These are phyloP conservation scores for Ferrisia virgata DNA, from an alignment of 2,888 invertebrate genomes.

Conservation along the genomic window DNA sequence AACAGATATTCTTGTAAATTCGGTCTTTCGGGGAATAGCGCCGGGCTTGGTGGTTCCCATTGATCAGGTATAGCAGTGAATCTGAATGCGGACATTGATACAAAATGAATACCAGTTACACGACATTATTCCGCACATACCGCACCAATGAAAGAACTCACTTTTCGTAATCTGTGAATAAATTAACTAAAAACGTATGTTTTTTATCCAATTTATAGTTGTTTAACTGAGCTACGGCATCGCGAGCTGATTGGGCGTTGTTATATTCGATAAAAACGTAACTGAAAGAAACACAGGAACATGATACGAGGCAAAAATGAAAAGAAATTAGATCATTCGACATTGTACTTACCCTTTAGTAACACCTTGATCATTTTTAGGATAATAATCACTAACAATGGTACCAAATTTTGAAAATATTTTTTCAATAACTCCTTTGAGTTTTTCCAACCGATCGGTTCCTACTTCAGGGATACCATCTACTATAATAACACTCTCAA, in stretches of 20 bases:
- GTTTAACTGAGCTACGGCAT: slow-evolving; percentile 83
- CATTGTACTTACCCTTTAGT: slow-evolving; percentile 79
- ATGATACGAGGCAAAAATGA: too few species aligned
- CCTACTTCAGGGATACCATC: slow-evolving; percentile 96
- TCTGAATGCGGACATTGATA: not conserved
- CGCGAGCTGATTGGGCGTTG: slow-evolving; percentile 76
- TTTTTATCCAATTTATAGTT: slow-evolving; percentile 93
- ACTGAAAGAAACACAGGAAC: too few species aligned
- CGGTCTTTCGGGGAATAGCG: slow-evolving; percentile 85
- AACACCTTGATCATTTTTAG: slow-evolving; percentile 73
- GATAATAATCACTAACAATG: slow-evolving; percentile 86
- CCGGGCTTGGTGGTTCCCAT: slow-evolving; percentile 87
- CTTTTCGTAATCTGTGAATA: slow-evolving; percentile 94
- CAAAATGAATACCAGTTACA: too few species aligned
- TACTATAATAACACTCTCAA: slow-evolving; percentile 92
- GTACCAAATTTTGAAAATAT: slow-evolving; percentile 83
- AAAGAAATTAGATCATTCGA: too few species aligned
- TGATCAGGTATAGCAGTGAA: slow-evolving; percentile 54
- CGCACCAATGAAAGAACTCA: slow-evolving; percentile 55
- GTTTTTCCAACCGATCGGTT: slow-evolving; percentile 83
- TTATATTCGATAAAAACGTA: slow-evolving; percentile 91
- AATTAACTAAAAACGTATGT: slow-evolving; percentile 89
- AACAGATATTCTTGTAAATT: slow-evolving; percentile 90
- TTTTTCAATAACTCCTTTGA: slow-evolving; percentile 87
- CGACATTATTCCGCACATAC: not conserved